A percentile compares a stretch with the other conserved stretches of the same genome.
phyloP scores from a whole-genome alignment of 2,888 invertebrate species.

The Mythimna impura region DNA sequence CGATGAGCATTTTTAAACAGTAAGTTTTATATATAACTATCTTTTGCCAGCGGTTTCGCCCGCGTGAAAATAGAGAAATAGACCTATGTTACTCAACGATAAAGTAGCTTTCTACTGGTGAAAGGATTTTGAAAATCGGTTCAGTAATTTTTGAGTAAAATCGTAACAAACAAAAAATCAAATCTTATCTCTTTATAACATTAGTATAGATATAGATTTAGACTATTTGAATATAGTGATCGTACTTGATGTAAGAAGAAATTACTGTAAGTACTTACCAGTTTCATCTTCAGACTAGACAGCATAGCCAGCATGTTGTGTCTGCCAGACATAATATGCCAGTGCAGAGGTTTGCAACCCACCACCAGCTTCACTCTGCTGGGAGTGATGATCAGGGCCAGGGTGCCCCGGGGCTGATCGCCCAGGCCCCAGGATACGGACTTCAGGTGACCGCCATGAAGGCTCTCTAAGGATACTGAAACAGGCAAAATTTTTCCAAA shows the following conservation, averaged over 20 bases:
- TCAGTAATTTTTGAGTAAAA: too few species aligned
- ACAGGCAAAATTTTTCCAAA: background rate
- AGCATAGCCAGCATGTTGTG: constrained; percentile 90
- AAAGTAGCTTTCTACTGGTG: too few species aligned
- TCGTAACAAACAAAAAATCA: too few species aligned
- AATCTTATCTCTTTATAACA: too few species aligned
- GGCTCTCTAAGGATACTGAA: constrained; percentile 92
- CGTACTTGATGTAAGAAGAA: background rate
- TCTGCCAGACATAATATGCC: constrained; percentile 90
- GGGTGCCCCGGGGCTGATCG: constrained; percentile 87
- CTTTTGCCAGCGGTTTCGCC: too few species aligned
- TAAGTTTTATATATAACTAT: background rate
- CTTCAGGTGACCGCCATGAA: constrained; percentile 90
- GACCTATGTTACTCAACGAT: too few species aligned
- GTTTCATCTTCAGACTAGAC: constrained; percentile 87
- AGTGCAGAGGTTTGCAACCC: constrained; percentile 92
- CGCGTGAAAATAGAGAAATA: too few species aligned
- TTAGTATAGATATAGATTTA: background rate
- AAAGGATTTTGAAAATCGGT: too few species aligned
- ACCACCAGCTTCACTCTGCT: constrained; percentile 91
- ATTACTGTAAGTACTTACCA: constrained; percentile 87
- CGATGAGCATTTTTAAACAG: background rate
- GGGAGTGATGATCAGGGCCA: constrained; percentile 90
- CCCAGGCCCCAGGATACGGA: constrained; percentile 92
- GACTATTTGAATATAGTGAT: background rate